These are phyloP conservation scores for Boloria selene DNA, from an alignment of 2,888 invertebrate genomes.

Conservation along the genomic window DNA sequence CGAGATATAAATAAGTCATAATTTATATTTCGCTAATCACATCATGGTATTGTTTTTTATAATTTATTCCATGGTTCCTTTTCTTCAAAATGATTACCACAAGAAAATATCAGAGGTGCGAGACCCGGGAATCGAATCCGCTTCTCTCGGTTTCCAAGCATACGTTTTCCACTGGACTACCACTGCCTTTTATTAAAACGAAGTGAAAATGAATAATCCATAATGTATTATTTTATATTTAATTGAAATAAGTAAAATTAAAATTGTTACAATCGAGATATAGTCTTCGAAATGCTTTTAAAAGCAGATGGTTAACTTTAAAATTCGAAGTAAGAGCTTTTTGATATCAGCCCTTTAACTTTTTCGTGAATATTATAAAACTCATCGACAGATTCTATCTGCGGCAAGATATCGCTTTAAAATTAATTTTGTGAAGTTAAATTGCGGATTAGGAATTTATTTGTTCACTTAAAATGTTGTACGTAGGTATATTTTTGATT, in stretches of 20 bases:
- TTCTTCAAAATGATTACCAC: too few species aligned
- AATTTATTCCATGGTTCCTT: too few species aligned
- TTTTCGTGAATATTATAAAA: constrained; percentile 58
- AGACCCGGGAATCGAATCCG: too few species aligned
- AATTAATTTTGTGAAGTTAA: constrained; percentile 80
- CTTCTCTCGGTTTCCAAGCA: too few species aligned
- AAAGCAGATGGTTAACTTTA: constrained; percentile 59
- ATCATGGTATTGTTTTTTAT: too few species aligned
- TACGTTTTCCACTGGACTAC: too few species aligned
- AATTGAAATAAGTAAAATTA: neutral
- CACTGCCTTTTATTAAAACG: neutral
- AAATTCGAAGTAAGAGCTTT: constrained; percentile 52
- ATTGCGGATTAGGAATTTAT: constrained; percentile 75
- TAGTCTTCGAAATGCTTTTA: constrained; percentile 30
- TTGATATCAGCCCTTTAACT: constrained; percentile 64
- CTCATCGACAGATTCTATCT: constrained; percentile 60
- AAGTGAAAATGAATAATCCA: neutral
- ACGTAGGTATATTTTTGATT: constrained; percentile 25
- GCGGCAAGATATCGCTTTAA: constrained; percentile 70
- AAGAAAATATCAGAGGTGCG: too few species aligned
- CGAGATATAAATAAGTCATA: too few species aligned
- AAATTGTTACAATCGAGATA: neutral
- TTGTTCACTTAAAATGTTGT: constrained; percentile 58
- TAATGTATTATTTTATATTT: too few species aligned
- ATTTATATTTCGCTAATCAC: too few species aligned